A percentile compares a stretch with the other conserved stretches of the same genome.
Conservation (phyloP, 2,113 vertebrate genomes). For the Takifugu flavidus region DNA sequence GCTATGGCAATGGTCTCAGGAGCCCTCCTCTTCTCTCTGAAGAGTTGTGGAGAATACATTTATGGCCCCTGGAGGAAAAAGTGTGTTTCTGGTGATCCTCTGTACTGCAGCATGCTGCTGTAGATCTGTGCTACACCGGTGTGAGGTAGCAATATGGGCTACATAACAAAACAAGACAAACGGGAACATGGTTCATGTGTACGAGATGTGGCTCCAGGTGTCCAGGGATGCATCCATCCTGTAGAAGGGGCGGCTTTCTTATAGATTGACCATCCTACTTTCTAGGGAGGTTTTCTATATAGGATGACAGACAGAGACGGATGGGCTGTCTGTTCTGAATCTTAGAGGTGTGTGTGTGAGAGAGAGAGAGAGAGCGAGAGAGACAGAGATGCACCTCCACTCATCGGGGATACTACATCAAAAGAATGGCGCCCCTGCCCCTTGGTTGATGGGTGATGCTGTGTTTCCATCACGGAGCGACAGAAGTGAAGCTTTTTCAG, state of each 20-base stretch:
- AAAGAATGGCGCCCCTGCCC: slow-evolving; percentile 39
- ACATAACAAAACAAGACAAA: slow-evolving; percentile 1
- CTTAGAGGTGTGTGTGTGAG: neutral
- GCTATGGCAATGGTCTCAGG: neutral
- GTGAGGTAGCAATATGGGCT: neutral
- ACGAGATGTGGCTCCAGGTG: slow-evolving; percentile 6
- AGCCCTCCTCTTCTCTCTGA: neutral
- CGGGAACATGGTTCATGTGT: slow-evolving; percentile 9
- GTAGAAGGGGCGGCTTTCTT: slow-evolving; percentile 32
- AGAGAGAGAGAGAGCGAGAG: slow-evolving; percentile 4
- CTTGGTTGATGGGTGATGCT: slow-evolving; percentile 41
- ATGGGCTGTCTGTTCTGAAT: slow-evolving; percentile 20
- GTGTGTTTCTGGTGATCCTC: neutral
- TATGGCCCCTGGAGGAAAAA: neutral
- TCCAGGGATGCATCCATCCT: slow-evolving; percentile 22
- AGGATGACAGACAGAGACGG: slow-evolving; percentile 19
- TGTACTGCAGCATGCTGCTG: neutral
- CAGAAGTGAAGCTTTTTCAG: slow-evolving; percentile 50
- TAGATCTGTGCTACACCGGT: slow-evolving; percentile 1
- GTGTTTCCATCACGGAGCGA: slow-evolving; percentile 47
- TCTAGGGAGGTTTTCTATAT: slow-evolving; percentile 29
- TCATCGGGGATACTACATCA: slow-evolving; percentile 39
- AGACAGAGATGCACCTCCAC: slow-evolving; percentile 17
- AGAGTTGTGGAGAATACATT: neutral
- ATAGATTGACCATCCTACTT: slow-evolving; percentile 30